Conservation (phyloP, 2,888 invertebrate species). For the Cheiracanthium punctorium region DNA sequence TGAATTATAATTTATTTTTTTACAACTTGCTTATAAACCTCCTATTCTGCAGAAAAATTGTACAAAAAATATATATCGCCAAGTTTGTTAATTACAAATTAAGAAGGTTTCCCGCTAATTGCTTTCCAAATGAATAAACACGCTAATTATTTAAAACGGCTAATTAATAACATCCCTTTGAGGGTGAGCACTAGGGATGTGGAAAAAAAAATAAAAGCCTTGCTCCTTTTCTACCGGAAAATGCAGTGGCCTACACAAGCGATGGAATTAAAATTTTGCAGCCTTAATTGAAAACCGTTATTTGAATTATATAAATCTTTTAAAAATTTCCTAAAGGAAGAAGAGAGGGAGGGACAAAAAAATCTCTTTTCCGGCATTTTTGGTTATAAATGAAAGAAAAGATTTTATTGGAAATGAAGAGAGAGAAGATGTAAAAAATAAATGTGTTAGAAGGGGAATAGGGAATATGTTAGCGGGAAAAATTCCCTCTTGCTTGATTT, state of each 20-base stretch:
- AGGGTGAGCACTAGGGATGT: conserved; percentile 28
- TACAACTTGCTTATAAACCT: not conserved
- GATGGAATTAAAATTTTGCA: conserved; percentile 62
- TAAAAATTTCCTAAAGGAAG: conserved; percentile 55
- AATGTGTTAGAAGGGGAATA: not conserved
- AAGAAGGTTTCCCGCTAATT: conserved; percentile 67
- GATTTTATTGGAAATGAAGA: conserved; percentile 52
- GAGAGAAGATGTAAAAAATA: not conserved
- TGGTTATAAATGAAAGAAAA: conserved; percentile 52
- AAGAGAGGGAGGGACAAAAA: conserved; percentile 35
- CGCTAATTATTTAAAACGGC: conserved; percentile 68
- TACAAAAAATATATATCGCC: conserved; percentile 46
- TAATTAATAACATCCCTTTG: conserved; percentile 66
- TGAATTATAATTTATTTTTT: conserved; percentile 1
- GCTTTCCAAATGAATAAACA: conserved; percentile 69
- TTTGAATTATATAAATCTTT: conserved; percentile 69
- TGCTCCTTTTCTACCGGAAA: conserved; percentile 16
- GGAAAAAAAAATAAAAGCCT: conserved; percentile 33
- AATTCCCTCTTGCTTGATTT: conserved; percentile 23
- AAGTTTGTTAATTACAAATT: conserved; percentile 67
- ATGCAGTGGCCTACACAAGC: conserved; percentile 27
- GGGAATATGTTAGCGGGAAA: conserved; percentile 28
- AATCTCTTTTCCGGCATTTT: conserved; percentile 40
- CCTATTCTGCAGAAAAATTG: conserved; percentile 31
- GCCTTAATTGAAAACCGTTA: conserved; percentile 69